Evolutionary conservation across 2,888 invertebrate genomes (phyloP), one percentile per base, ranked within the genome.

Genomic region (Synergus umbraculus): DNA sequence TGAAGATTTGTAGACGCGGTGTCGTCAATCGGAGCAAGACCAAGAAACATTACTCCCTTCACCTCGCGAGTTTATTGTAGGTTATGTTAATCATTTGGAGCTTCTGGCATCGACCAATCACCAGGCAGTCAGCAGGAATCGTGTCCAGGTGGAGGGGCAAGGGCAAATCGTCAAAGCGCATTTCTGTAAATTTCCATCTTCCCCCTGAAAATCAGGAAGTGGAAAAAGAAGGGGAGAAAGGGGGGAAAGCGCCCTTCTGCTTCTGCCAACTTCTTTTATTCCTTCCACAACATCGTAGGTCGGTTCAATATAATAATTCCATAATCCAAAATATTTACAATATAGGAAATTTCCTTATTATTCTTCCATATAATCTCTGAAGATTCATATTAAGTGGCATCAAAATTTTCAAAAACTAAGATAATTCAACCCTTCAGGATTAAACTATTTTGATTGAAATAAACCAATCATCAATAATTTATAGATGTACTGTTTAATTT

Each of bases 101-200:
- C 15, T 54, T n/a, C 73, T 54, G 29, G n/a, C n/a, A 54, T 73
- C 49, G 41, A 54, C 73, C 73, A 73, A 73, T 73, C 37, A 37
- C 43, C 9, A 66, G 8, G 10, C 54, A 41, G 37, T 54, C 49
- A 18, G 60, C 60, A 29, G 22, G 60, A 18, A 22, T 60, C 12
- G 4, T 12, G 18, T 5, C 22, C 60, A 54, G 54, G n/a, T 73
- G 73, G 73, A 73, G 73, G 73, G 73, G 73, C 37, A 54, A 73
- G 73, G 73, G 73, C 54, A 73, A 73, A 54, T 73, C 49, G 37
- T 54, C 54, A 54, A 37, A 5, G 54, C 37, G 73, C 37, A n/a
- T 54, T 54, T 49, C 49, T 29, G 73, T 54, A 73, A 73, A 73
- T 73, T 73, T 73, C 73, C 73, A 73, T 54, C 73, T 54, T 73